phyloP scores from a whole-genome alignment of 2,888 invertebrate species.

The Xanthorhoe designata region DNA sequence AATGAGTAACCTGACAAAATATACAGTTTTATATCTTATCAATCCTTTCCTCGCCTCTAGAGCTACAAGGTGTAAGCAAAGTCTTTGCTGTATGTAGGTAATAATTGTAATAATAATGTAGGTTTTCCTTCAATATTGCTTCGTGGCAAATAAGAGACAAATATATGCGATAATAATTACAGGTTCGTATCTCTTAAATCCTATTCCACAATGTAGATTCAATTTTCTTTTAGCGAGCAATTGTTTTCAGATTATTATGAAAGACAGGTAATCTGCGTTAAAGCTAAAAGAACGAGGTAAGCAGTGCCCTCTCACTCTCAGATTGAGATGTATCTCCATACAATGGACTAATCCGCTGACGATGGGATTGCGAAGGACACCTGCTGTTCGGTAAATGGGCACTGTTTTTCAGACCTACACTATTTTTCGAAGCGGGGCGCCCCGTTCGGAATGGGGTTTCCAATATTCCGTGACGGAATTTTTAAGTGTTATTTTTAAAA shows the following conservation, averaged over 20 bases:
- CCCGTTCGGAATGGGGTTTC: constrained; percentile 16
- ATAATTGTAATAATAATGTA: too few relatives aligned
- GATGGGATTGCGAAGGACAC: constrained; percentile 76
- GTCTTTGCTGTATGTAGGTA: too few relatives aligned
- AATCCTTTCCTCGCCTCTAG: neutral
- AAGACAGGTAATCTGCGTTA: constrained; percentile 49
- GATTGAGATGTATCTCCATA: constrained; percentile 72
- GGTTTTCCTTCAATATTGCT: too few relatives aligned
- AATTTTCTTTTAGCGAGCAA: constrained; percentile 21
- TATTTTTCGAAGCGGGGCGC: constrained; percentile 28
- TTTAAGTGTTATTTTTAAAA: constrained; percentile 31
- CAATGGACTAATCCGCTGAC: constrained; percentile 77
- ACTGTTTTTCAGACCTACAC: constrained; percentile 53
- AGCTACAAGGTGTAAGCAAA: too few relatives aligned
- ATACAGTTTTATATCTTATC: neutral
- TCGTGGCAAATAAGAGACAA: too few relatives aligned
- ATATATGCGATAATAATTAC: constrained; percentile 4
- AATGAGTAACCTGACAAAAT: neutral
- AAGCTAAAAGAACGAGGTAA: constrained; percentile 64
- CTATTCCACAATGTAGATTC: neutral
- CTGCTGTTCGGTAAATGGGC: constrained; percentile 75
- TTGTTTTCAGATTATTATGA: constrained; percentile 50
- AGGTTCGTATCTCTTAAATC: neutral
- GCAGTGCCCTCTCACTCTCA: constrained; percentile 58
- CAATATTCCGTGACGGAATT: constrained; percentile 32